These are phyloP conservation scores for Chalcosyrphus nemorum DNA, from an alignment of 2,888 invertebrate genomes.

Conservation along the genomic window DNA sequence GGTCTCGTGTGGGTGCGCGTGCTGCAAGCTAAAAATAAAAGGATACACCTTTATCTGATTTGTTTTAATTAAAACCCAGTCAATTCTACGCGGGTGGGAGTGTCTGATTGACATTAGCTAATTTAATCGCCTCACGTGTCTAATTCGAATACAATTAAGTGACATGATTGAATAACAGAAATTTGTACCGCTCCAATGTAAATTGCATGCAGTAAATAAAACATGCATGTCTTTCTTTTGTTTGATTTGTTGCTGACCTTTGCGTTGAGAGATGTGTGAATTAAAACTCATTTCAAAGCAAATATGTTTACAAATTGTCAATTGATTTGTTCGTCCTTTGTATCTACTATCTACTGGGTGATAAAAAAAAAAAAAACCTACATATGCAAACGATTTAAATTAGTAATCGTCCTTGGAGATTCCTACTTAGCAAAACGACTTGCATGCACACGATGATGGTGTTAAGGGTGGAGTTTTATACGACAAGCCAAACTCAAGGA, in stretches of 20 bases:
- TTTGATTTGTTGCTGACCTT: background rate
- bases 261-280: no score
- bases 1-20: background rate
- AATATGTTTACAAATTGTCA: no score
- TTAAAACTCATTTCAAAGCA: no score
- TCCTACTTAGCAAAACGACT: background rate
- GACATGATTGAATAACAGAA: conserved; percentile 25
- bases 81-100: conserved; percentile 33
- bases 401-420: background rate
- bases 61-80: conserved; percentile 49
- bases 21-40: conserved; percentile 3
- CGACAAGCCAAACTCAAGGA: conserved; percentile 27
- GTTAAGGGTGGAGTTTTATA: background rate
- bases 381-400: background rate
- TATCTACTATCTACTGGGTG: no score
- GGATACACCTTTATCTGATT: conserved; percentile 31
- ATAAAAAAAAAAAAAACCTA: no score
- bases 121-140: conserved; percentile 38
- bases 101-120: conserved; percentile 55
- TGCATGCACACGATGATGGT: background rate
- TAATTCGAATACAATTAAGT: conserved; percentile 58
- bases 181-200: conserved; percentile 8
- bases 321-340: background rate
- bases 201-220: conserved; percentile 14
- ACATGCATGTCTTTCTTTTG: background rate